A percentile compares a stretch with the other conserved stretches of the same genome.
These are phyloP conservation scores for Melinaea marsaeus DNA, from an alignment of 2,888 invertebrate genomes.

Conservation along the genomic window DNA sequence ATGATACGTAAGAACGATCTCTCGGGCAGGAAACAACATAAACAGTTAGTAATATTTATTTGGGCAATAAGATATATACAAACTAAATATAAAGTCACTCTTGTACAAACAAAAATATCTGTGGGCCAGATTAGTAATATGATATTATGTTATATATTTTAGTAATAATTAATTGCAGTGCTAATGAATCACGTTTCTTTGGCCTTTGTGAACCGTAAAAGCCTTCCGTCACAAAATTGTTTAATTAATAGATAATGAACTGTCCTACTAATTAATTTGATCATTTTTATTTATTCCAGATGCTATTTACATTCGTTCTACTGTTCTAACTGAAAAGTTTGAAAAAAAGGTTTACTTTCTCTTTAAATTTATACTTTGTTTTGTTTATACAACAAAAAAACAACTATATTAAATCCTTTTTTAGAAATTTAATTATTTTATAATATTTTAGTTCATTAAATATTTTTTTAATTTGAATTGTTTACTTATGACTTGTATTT, in stretches of 20 bases:
- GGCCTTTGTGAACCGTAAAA: conserved; percentile 50
- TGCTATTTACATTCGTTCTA: conserved; percentile 49
- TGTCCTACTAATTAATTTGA: conserved; percentile 70
- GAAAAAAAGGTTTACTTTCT: conserved; percentile 16
- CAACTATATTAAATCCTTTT: too few relatives aligned
- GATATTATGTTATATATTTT: too few relatives aligned
- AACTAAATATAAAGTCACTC: background rate
- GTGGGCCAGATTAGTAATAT: too few relatives aligned
- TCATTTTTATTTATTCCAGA: conserved; percentile 59
- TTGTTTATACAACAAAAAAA: too few relatives aligned
- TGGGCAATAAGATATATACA: too few relatives aligned
- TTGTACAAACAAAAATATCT: background rate
- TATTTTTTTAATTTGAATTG: too few relatives aligned
- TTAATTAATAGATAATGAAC: conserved; percentile 67
- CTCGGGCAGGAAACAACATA: background rate
- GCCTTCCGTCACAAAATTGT: conserved; percentile 50
- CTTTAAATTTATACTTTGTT: background rate
- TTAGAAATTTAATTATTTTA: too few relatives aligned
- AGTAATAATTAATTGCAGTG: too few relatives aligned
- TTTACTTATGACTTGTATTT: too few relatives aligned
- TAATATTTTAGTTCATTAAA: too few relatives aligned
- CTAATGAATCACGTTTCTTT: conserved; percentile 41
- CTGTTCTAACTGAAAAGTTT: conserved; percentile 31
- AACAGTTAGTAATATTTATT: background rate
- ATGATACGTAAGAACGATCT: conserved; percentile 46